These are phyloP conservation scores for Cyclophora punctaria DNA, from an alignment of 2,888 invertebrate species.

Conservation along the genomic window DNA sequence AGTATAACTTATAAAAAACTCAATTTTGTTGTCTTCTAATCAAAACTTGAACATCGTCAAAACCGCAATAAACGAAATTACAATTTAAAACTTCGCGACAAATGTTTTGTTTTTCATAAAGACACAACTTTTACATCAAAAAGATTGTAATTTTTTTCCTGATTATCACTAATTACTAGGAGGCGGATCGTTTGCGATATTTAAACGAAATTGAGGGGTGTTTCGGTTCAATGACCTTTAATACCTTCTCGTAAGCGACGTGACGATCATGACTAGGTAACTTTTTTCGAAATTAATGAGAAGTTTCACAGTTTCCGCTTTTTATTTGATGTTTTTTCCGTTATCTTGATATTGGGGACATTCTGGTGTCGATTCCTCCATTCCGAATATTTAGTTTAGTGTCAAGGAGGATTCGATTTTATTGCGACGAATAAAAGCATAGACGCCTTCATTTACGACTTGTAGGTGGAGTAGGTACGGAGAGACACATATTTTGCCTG, in stretches of 20 bases:
- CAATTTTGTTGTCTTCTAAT: too few relatives aligned
- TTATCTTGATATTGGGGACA: too few relatives aligned
- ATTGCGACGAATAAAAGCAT: too few relatives aligned
- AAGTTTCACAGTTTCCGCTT: slow-evolving; percentile 1
- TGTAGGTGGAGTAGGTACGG: too few relatives aligned
- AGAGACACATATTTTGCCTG: too few relatives aligned
- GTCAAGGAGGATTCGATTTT: too few relatives aligned
- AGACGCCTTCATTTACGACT: too few relatives aligned
- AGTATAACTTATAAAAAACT: too few relatives aligned
- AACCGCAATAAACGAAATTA: slow-evolving; percentile 17
- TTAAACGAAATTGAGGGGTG: slow-evolving; percentile 30
- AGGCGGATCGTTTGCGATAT: slow-evolving; percentile 45
- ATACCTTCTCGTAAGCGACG: slow-evolving; percentile 30
- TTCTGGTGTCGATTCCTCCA: too few relatives aligned
- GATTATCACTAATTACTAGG: slow-evolving; percentile 65
- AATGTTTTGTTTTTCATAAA: slow-evolving; percentile 5
- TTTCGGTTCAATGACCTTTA: slow-evolving; percentile 54
- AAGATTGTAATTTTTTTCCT: slow-evolving; percentile 40
- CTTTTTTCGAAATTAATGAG: slow-evolving; percentile 14
- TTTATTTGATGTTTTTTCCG: background rate
- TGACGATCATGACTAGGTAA: slow-evolving; percentile 24
- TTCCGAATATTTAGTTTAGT: too few relatives aligned
- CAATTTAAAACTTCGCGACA: slow-evolving; percentile 4
- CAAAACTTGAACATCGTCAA: background rate
- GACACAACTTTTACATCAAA: slow-evolving; percentile 42